Base-by-base conservation (phyloP, 2,888 invertebrate species). In the Ectemnius continuus region DNA sequence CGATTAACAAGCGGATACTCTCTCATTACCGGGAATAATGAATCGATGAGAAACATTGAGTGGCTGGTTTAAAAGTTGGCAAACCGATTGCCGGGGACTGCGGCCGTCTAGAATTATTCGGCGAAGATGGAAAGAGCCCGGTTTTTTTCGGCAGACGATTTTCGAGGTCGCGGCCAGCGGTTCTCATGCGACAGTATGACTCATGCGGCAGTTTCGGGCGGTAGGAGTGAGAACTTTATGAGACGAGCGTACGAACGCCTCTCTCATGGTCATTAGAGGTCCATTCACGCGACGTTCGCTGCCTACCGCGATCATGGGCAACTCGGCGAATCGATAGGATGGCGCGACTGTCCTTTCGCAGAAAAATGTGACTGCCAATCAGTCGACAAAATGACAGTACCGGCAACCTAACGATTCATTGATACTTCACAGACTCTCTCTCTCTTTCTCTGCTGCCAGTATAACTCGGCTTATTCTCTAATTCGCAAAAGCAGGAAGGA, bases 81-180 rank as follows among this genome's bases (percentile, higher is more conserved):
- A 36, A 36, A 8, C 36, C 36, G 36, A 36, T 36, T 11, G 36
- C 36, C 36, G 36, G 36, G 48, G 16, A 13, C 14, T 13, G 52
- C 52, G 52, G 4, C 36, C 4, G 20, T 28, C 23, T 13, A 36
- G 13, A 26, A 0, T 16, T 56, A 18, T 47, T 59, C 36, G 61
- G 48, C 64, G 75, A 76, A 75, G 72, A 62, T 65, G 11, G n/a
- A 23, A 62, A 73, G 45, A 76, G 16, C 63, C 36, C 18, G 36
- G 64, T 20, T 73, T 71, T 52, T 75, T 71, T 82, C 65, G 70
- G 63, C 73, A 86, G 88, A 89, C 88, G 85, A 79, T 84, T 87
- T 85, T 85, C 86, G 86, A 88, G 88, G 86, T 84, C 87, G 84
- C 79, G 70, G 16, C 3, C 86, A 88, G 88, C 23, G 87, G 85